These are phyloP conservation scores for Mylabris sibirica DNA, from an alignment of 2,888 invertebrate genomes.

Conservation along the genomic window DNA sequence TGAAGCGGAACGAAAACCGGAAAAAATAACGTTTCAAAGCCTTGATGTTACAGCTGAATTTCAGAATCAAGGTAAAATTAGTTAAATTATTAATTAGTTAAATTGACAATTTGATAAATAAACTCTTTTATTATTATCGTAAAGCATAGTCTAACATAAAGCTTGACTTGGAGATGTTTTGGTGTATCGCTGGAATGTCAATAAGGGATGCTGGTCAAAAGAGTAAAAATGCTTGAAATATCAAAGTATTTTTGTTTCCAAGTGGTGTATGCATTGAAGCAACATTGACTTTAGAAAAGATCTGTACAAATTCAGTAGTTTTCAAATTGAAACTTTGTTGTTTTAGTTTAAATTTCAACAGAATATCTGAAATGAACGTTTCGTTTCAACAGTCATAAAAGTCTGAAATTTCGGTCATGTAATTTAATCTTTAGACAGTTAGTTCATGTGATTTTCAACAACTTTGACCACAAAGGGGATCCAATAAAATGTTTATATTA, in stretches of 20 bases:
- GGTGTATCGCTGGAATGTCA: background rate
- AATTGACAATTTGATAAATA: too few relatives aligned
- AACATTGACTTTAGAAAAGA: background rate
- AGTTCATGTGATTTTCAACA: background rate
- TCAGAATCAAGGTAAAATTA: too few relatives aligned
- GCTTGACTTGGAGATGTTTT: background rate
- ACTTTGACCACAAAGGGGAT: background rate
- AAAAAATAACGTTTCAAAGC: too few relatives aligned
- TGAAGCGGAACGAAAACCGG: too few relatives aligned
- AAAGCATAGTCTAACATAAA: too few relatives aligned
- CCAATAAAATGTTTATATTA: conserved; percentile 16
- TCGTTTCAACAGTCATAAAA: background rate
- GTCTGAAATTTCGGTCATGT: conserved; percentile 1
- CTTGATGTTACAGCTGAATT: too few relatives aligned
- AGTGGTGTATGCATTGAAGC: background rate
- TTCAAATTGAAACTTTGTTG: background rate
- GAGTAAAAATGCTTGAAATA: background rate
- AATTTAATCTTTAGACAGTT: conserved; percentile 3
- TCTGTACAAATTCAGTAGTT: background rate
- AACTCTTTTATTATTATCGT: too few relatives aligned
- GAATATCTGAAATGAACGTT: background rate
- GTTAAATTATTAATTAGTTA: too few relatives aligned
- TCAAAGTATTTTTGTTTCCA: background rate
- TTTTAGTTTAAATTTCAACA: background rate
- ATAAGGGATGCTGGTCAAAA: background rate